A percentile compares a stretch with the other conserved stretches of the same genome.
Conservation (phyloP, 2,113 vertebrate species). For the Grallaria varia region DNA sequence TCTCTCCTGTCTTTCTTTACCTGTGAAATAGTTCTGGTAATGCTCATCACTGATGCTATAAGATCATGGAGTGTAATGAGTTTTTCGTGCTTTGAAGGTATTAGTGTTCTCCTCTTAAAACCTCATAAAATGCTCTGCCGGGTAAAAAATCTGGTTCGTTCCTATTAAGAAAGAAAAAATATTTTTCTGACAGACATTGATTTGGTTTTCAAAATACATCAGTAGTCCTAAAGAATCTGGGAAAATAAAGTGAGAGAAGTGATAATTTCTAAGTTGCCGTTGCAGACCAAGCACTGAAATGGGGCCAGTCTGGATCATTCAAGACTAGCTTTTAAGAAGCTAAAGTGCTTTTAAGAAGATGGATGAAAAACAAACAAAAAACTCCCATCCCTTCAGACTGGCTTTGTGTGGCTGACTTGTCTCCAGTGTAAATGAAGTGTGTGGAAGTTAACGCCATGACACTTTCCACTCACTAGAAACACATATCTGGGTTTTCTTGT, state of each 20-base stretch:
- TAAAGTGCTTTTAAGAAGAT: constrained; percentile 10
- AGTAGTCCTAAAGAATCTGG: constrained; percentile 25
- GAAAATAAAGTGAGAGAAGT: constrained; percentile 60
- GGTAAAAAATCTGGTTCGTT: constrained; percentile 38
- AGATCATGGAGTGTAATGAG: background rate
- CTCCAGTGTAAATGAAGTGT: background rate
- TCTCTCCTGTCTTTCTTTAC: background rate
- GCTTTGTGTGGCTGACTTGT: constrained; percentile 22
- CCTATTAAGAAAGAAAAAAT: constrained; percentile 30
- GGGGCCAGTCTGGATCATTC: constrained; percentile 53
- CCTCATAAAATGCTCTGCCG: constrained; percentile 55
- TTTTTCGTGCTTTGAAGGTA: constrained; percentile 38
- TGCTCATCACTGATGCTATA: background rate
- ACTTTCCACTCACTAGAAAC: constrained; percentile 8
- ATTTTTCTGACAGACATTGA: constrained; percentile 34
- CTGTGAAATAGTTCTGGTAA: constrained; percentile 10
- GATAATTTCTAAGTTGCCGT: constrained; percentile 37
- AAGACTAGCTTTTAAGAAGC: constrained; percentile 35
- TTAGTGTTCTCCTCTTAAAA: constrained; percentile 47
- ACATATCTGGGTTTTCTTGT: constrained; percentile 2
- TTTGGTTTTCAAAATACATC: constrained; percentile 54
- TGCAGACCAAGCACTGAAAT: constrained; percentile 63
- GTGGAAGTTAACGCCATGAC: background rate
- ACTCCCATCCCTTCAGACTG: background rate
- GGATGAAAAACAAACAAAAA: background rate